Evolutionary conservation across 2,797 vertebrate genomes (phyloP), one percentile per base, ranked within the genome.

Genomic region (Octomys mimax): DNA sequence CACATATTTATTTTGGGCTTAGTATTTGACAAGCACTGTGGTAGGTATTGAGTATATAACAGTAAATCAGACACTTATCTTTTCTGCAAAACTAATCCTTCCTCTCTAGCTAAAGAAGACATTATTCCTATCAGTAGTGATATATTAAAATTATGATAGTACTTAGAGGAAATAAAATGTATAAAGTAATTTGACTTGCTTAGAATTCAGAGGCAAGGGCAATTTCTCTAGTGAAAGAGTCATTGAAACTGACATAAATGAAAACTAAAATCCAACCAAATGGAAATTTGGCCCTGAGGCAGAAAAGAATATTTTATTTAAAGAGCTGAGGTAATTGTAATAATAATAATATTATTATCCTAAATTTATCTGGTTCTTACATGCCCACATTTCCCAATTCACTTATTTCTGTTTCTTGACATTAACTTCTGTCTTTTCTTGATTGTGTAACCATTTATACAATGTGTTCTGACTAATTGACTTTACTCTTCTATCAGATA

Each of bases 301-400:
- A 0, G n/a, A 21, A 92, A 93, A 84, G 4, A 89, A 3, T 78
- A 59, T 42, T 82, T 52, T 78, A 82, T 86, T 64, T 79, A 54
- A 84, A 64, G 2, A 95, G 87, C 14, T 84, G n/a, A 80, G 87
- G 59, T 52, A 54, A 78, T 36, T 89, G 16, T 46, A 61, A 9
- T 83, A 89, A 62, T 83, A 87, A 62, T 89, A 71, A 70, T 81
- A 78, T 70, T 93, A 86, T 66, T 95, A 80, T 9, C 13, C n/a
- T 90, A 73, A 84, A 61, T 92, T 21, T 88, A 88, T 83, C 52
- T 68, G 33, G 0, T 62, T 91, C 57, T 92, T 94, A 85, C 92
- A 75, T 68, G 1, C 21, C 13, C 22, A 42, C 49, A 78, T 87
- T 39, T 89, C n/a, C 31, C 71, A 91, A 22, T 81, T 70, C n/a